Conservation (phyloP, 2,797 vertebrate species). For the Apogon talboti region DNA sequence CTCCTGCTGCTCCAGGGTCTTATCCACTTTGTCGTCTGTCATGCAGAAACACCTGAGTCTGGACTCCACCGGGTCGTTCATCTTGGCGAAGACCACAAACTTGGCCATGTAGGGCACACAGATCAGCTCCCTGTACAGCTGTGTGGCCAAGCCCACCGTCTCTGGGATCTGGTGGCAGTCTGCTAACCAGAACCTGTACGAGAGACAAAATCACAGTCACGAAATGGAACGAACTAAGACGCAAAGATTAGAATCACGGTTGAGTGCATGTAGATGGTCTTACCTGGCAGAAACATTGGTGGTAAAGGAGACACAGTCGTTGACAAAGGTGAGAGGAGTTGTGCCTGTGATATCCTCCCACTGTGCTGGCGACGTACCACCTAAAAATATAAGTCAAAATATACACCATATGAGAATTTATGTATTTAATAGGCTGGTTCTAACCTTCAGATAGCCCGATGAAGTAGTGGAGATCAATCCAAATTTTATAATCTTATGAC, state of each 20-base stretch:
- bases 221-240: neutral
- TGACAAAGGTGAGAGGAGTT: conserved; percentile 95
- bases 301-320: conserved; percentile 97
- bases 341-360: conserved; percentile 99
- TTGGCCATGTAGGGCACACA: conserved; percentile 99
- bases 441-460: neutral
- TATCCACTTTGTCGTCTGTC: conserved; percentile 99
- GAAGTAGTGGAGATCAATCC: neutral
- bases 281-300: conserved; percentile 99
- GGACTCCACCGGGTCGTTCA: conserved; percentile 96
- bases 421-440: neutral
- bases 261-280: neutral
- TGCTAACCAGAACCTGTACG: conserved; percentile 95
- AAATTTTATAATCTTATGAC: neutral
- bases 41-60: conserved; percentile 98
- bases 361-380: conserved; percentile 96
- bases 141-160: conserved; percentile 93
- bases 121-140: conserved; percentile 97
- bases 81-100: conserved; percentile 99
- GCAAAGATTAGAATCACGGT: neutral
- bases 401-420: neutral
- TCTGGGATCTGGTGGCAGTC: conserved; percentile 98
- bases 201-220: neutral
- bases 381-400: conserved; percentile 67
- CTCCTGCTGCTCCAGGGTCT: conserved; percentile 98